Evolutionary conservation across 1,140 invertebrate genomes (phyloP).

Genomic region (Zaprionus tsacasi): DNA sequence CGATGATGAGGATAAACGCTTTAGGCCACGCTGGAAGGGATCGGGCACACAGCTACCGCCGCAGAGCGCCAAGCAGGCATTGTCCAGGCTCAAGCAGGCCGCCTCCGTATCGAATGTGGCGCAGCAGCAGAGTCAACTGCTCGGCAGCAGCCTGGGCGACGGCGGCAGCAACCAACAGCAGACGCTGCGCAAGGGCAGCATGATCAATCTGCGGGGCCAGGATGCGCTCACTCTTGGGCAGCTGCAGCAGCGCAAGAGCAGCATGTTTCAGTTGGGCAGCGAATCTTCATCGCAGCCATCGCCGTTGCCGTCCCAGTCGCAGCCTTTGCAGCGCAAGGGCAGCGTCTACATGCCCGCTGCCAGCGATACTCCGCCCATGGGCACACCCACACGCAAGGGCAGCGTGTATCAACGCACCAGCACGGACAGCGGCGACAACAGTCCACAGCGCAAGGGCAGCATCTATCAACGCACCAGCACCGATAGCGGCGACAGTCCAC

Average conservation of each 20-base stretch:
- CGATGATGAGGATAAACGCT: slow-evolving; percentile 79
- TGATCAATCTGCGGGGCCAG: slow-evolving; percentile 53
- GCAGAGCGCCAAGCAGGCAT: slow-evolving; percentile 73
- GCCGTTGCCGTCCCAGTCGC: slow-evolving; percentile 43
- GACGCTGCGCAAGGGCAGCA: slow-evolving; percentile 61
- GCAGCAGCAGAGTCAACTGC: slow-evolving; percentile 58
- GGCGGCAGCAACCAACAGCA: slow-evolving; percentile 45
- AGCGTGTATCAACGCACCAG: slow-evolving; percentile 67
- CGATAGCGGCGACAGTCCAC: slow-evolving; percentile 60
- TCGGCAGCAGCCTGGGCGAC: slow-evolving; percentile 46
- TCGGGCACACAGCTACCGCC: slow-evolving; percentile 82
- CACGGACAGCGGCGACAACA: slow-evolving; percentile 37
- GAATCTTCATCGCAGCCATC: slow-evolving; percentile 77
- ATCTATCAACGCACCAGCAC: slow-evolving; percentile 58
- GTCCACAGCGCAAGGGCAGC: slow-evolving; percentile 68
- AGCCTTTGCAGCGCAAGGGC: slow-evolving; percentile 58
- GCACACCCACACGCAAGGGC: slow-evolving; percentile 72
- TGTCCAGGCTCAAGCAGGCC: slow-evolving; percentile 77
- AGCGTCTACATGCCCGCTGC: slow-evolving; percentile 68
- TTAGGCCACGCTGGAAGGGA: slow-evolving; percentile 79
- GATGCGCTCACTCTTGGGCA: slow-evolving; percentile 35
- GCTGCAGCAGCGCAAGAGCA: slow-evolving; percentile 58
- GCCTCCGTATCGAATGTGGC: slow-evolving; percentile 77
- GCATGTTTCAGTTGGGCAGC: slow-evolving; percentile 65
- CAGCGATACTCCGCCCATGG: slow-evolving; percentile 52